Evolutionary conservation across 1,140 invertebrate genomes (phyloP).

Genomic region (Pseudomyrmex cubaensis): DNA sequence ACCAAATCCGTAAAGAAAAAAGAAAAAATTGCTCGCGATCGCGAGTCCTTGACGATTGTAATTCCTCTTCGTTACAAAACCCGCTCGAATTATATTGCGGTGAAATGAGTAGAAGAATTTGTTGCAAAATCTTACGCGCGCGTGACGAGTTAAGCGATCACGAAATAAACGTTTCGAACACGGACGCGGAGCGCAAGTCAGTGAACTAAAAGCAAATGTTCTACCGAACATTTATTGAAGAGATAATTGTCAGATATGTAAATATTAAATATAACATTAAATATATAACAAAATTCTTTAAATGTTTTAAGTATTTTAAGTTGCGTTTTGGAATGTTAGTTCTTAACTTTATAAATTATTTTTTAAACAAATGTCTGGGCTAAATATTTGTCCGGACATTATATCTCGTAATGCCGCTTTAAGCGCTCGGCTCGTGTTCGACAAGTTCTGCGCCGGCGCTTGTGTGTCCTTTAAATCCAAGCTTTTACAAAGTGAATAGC

Average conservation of each 20-base stretch:
- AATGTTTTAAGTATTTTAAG: too few species aligned
- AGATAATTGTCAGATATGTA: too few species aligned
- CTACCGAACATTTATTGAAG: too few species aligned
- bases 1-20: constrained; percentile 26
- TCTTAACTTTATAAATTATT: too few species aligned
- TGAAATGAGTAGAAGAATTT: not conserved
- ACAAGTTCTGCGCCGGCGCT: constrained; percentile 36
- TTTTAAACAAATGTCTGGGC: too few species aligned
- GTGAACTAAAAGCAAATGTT: not conserved
- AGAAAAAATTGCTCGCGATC: constrained; percentile 31
- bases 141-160: too few species aligned
- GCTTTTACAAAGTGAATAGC: constrained; percentile 48
- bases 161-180: not conserved
- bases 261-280: too few species aligned
- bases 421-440: constrained; percentile 28
- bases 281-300: too few species aligned
- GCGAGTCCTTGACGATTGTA: constrained; percentile 1
- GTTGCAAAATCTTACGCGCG: not conserved
- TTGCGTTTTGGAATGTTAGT: too few species aligned
- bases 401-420: constrained; percentile 17
- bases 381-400: not conserved
- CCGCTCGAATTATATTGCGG: not conserved
- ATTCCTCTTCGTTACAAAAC: not conserved
- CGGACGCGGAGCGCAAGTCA: not conserved
- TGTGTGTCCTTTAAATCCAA: constrained; percentile 37